Evolutionary conservation across 2,888 invertebrate genomes (phyloP).

Genomic region (Melolontha melolontha): DNA sequence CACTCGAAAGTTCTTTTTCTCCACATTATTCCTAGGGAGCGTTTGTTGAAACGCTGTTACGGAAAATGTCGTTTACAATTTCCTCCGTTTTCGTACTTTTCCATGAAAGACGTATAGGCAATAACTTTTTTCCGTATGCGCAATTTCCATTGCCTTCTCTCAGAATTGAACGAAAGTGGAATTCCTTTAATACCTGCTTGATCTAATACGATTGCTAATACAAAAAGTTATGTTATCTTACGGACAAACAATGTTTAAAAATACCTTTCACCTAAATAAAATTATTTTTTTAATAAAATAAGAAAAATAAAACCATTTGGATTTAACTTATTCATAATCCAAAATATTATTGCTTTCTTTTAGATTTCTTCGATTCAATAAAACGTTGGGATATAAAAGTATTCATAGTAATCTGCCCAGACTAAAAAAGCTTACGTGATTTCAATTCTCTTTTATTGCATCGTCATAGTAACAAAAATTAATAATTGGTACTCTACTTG

Average conservation of each 20-base stretch:
- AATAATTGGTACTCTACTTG: too few species aligned
- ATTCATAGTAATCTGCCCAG: too few species aligned
- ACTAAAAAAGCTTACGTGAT: too few species aligned
- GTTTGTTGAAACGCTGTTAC: conserved; percentile 21
- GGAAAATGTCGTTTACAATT: conserved; percentile 37
- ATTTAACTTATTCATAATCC: not conserved
- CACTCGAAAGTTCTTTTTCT: conserved; percentile 8
- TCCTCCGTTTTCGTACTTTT: conserved; percentile 6
- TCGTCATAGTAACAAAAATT: too few species aligned
- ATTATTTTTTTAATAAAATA: not conserved
- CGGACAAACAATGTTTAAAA: not conserved
- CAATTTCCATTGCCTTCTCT: conserved; percentile 19
- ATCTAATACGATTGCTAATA: conserved; percentile 23
- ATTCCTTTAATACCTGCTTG: conserved; percentile 23
- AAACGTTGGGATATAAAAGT: too few species aligned
- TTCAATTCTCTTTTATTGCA: too few species aligned
- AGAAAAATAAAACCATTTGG: not conserved
- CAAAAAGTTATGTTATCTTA: conserved; percentile 15
- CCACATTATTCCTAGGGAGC: conserved; percentile 14
- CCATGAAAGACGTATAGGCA: conserved; percentile 29
- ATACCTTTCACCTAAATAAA: not conserved
- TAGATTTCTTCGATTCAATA: too few species aligned
- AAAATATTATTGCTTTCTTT: not conserved
- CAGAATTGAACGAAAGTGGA: conserved; percentile 17
- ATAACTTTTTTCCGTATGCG: conserved; percentile 21